A percentile compares a stretch with the other conserved stretches of the same genome.
phyloP scores from a whole-genome alignment of 2,797 vertebrate genomes.

The Sorex maritimensis region DNA sequence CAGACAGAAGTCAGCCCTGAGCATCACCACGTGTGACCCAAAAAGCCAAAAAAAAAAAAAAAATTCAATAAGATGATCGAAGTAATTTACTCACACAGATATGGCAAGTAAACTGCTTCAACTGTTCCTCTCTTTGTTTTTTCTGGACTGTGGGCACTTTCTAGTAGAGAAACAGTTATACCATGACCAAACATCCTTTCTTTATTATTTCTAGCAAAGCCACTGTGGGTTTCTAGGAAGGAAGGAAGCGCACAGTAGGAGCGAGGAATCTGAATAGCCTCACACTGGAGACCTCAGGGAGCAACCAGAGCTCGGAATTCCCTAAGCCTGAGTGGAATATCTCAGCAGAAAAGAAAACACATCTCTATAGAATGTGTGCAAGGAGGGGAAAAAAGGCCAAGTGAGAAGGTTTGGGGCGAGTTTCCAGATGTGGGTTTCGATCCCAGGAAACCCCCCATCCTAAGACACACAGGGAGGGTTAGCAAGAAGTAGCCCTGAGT shows the following conservation, averaged over 20 bases:
- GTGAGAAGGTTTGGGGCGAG: background rate
- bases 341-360: background rate
- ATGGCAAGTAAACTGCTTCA: background rate
- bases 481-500: background rate
- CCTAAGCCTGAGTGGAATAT: background rate
- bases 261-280: background rate
- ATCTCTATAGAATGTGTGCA: background rate
- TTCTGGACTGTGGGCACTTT: background rate
- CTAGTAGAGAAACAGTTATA: background rate
- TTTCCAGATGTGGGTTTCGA: conserved; percentile 5
- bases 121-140: conserved; percentile 17
- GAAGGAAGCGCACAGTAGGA: background rate
- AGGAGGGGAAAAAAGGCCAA: background rate
- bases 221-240: conserved; percentile 37
- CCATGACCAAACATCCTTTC: conserved; percentile 15
- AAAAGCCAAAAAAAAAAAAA: no score
- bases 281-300: background rate
- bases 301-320: background rate
- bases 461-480: background rate
- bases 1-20: no score
- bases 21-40: no score
- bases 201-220: conserved; percentile 47
- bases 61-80: conserved; percentile 21
- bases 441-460: background rate
- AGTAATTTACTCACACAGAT: background rate